Evolutionary conservation across 2,888 invertebrate species (phyloP), one percentile per base, ranked within the genome.

Genomic region (Metopia argyrocephala): DNA sequence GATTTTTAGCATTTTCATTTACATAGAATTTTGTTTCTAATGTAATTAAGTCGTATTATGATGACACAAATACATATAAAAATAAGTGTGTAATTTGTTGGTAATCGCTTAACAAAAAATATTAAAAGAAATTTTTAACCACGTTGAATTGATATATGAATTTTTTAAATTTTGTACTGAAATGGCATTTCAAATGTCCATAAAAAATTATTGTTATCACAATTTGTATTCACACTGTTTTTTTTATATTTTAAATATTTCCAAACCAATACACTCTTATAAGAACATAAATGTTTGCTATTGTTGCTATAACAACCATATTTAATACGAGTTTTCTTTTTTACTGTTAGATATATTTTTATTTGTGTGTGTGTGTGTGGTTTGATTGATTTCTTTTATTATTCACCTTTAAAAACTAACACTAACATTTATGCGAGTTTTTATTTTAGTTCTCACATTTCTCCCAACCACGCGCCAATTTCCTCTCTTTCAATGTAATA

Each of bases 281-380:
- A 56, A 18, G 20, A 50, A 62, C 28, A 61, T 54, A n/a, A 45
- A 52, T 70, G 28, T 76, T 68, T 62, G 25, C 38, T 57, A 23
- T 52, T 57, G 70, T 76, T 70, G 21, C 70, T 70, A 70, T 71
- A 65, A 71, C 76, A 27, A 76, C 70, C 20, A 59, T 52, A 12
- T 65, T 59, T 7, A 70, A 57, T 12, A 38, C 15, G 38, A 23
- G 0, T 15, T 18, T 46, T 59, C 15, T 12, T 46, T 59, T 21
- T 18, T 28, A 9, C 15, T 64, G 3, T 9, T 38, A 2, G n/a
- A 12, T 38, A 15, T 38, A 18, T 18, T 27, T 20, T 27, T 48
- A n/a, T 46, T 62, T 18, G 23, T 6, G 18, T 28, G 20, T 31
- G 6, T 56, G 28, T 70, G 56, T n/a, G n/a, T n/a, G n/a, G n/a